phyloP scores from a whole-genome alignment of 2,113 vertebrate genomes.

The Lasiurus borealis region DNA sequence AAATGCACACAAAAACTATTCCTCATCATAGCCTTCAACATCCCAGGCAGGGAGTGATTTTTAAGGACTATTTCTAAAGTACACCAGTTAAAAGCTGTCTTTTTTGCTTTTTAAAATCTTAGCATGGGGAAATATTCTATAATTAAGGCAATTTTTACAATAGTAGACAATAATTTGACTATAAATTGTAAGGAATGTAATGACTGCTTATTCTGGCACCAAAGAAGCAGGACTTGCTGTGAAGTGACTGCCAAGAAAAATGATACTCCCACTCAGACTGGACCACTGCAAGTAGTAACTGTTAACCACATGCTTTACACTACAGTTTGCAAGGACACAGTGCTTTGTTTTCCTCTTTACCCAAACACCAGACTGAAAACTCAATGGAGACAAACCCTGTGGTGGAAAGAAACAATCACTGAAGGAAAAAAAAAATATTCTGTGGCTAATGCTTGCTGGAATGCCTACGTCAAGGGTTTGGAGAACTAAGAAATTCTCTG shows the following conservation, averaged over 20 bases:
- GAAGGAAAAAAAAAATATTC: neutral
- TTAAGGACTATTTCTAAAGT: conserved; percentile 25
- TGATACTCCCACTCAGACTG: conserved; percentile 86
- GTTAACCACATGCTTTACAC: conserved; percentile 83
- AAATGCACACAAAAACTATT: neutral
- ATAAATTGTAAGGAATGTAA: conserved; percentile 88
- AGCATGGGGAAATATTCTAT: conserved; percentile 87
- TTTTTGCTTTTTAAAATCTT: conserved; percentile 72
- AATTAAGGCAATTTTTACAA: conserved; percentile 89
- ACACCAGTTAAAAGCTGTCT: conserved; percentile 8
- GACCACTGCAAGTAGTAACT: conserved; percentile 86
- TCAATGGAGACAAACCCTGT: neutral
- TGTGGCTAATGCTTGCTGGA: conserved; percentile 14
- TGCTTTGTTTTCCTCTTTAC: conserved; percentile 60
- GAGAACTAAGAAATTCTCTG: conserved; percentile 43
- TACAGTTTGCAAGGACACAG: conserved; percentile 81
- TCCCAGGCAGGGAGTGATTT: neutral
- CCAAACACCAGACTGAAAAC: conserved; percentile 69
- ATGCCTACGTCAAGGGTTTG: conserved; percentile 31
- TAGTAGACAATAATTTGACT: conserved; percentile 90
- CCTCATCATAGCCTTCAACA: neutral
- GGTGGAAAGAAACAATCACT: conserved; percentile 53
- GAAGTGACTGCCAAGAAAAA: conserved; percentile 90
- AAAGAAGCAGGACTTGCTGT: conserved; percentile 85
- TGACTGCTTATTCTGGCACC: conserved; percentile 89